phyloP scores from a whole-genome alignment of 2,113 vertebrate genomes.

The Pangasianodon hypophthalmus region DNA sequence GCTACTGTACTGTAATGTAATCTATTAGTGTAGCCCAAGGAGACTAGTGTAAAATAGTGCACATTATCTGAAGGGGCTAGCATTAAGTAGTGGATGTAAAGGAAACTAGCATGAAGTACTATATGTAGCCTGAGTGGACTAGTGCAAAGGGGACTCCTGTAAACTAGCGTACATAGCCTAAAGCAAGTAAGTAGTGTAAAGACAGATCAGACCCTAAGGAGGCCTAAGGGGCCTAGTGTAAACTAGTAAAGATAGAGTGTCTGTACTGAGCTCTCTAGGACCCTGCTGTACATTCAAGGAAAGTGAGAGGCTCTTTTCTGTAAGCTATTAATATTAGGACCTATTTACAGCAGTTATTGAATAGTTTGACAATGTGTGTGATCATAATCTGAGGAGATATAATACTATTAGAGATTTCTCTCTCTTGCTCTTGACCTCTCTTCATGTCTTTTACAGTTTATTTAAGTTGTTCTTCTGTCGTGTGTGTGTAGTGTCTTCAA shows the following conservation, averaged over 20 bases:
- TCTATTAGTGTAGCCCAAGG: neutral
- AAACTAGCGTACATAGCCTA: neutral
- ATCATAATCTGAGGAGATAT: neutral
- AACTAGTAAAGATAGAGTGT: neutral
- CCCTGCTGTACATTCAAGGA: neutral
- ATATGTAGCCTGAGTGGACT: neutral
- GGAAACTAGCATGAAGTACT: neutral
- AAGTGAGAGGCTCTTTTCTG: neutral
- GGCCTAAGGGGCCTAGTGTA: neutral
- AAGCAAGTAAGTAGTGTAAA: neutral
- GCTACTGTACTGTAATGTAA: neutral
- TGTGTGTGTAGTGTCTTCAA: constrained; percentile 85
- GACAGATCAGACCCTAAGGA: neutral
- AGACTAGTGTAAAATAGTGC: neutral
- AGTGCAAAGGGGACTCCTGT: neutral
- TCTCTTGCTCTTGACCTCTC: neutral
- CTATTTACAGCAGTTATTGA: neutral
- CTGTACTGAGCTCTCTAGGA: neutral
- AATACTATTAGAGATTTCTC: neutral
- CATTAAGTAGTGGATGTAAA: neutral
- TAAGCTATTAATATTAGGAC: neutral
- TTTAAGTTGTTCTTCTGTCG: neutral
- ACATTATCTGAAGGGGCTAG: too few species aligned
- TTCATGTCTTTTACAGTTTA: neutral
- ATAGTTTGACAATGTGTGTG: neutral